These are phyloP conservation scores for Melanotaenia pygmaea DNA, from an alignment of 2,797 vertebrate species.

Conservation along the genomic window DNA sequence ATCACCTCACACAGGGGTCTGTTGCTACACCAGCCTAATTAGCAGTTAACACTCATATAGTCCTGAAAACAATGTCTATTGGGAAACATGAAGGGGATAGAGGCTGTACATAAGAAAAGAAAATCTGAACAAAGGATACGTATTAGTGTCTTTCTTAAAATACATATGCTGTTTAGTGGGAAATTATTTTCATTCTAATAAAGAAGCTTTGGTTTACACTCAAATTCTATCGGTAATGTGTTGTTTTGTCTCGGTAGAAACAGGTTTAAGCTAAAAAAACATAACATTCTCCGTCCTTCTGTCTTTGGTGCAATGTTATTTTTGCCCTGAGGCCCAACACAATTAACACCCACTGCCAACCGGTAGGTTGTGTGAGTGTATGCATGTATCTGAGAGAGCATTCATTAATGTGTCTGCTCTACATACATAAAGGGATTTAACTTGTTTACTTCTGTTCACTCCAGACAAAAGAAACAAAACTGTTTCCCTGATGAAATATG, in stretches of 20 bases:
- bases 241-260: slow-evolving; percentile 44
- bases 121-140: slow-evolving; percentile 28
- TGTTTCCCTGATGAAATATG: slow-evolving; percentile 42
- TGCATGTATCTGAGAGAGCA: slow-evolving; percentile 19
- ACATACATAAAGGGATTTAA: slow-evolving; percentile 51
- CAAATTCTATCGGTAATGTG: slow-evolving; percentile 15
- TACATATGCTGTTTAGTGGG: background rate
- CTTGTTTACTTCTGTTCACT: slow-evolving; percentile 46
- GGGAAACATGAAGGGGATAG: slow-evolving; percentile 43
- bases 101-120: slow-evolving; percentile 40
- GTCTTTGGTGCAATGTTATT: slow-evolving; percentile 71
- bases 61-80: slow-evolving; percentile 66
- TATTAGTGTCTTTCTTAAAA: background rate
- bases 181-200: slow-evolving; percentile 1
- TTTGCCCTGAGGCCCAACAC: slow-evolving; percentile 77
- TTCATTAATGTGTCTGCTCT: slow-evolving; percentile 46
- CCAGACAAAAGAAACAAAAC: slow-evolving; percentile 34
- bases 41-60: slow-evolving; percentile 75
- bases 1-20: slow-evolving; percentile 70
- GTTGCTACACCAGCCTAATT: slow-evolving; percentile 73
- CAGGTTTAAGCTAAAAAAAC: slow-evolving; percentile 43
- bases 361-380: slow-evolving; percentile 41
- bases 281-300: slow-evolving; percentile 44
- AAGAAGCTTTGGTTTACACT: slow-evolving; percentile 4
- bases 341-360: slow-evolving; percentile 79